Evolutionary conservation across 30 jellyfish, hydroid and myxozoan species (phyloP).

Genomic region (Aurelia sp.): DNA sequence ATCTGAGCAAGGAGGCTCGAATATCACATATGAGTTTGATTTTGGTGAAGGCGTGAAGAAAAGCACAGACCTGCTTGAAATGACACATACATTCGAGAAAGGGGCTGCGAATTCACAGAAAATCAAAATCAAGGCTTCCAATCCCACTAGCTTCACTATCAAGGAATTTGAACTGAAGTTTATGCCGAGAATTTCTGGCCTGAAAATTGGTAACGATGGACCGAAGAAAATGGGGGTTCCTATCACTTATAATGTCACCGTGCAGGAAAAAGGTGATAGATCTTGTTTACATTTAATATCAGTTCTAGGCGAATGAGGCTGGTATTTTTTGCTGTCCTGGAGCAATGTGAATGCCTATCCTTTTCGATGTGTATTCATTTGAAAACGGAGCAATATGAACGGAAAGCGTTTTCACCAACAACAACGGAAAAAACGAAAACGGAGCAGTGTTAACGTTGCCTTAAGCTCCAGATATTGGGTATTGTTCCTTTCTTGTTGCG

Average conservation of each 20-base stretch:
- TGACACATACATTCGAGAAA: conserved; percentile 45
- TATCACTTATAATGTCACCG: conserved; percentile 38
- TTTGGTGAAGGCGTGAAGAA: conserved; percentile 34
- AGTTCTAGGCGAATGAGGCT: no score
- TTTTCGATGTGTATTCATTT: no score
- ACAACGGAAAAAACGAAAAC: no score
- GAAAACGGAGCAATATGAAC: no score
- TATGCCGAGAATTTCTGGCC: conserved; percentile 60
- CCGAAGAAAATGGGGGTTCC: conserved; percentile 48
- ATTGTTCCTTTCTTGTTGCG: no score
- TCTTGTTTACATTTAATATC: neutral
- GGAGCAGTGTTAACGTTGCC: no score
- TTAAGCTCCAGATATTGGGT: no score
- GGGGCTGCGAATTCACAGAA: conserved; percentile 14
- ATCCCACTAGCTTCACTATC: conserved; percentile 42
- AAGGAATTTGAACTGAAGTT: conserved; percentile 12
- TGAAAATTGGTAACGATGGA: conserved; percentile 62
- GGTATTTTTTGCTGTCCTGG: no score
- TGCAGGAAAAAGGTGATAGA: conserved; percentile 15
- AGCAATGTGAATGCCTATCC: no score
- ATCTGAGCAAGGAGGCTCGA: conserved; percentile 68
- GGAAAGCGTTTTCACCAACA: no score
- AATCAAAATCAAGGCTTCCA: conserved; percentile 32
- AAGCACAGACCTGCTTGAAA: conserved; percentile 3
- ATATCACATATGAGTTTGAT: conserved; percentile 37